Evolutionary conservation across 2,113 vertebrate species (phyloP).

Genomic region (Columbina picui): DNA sequence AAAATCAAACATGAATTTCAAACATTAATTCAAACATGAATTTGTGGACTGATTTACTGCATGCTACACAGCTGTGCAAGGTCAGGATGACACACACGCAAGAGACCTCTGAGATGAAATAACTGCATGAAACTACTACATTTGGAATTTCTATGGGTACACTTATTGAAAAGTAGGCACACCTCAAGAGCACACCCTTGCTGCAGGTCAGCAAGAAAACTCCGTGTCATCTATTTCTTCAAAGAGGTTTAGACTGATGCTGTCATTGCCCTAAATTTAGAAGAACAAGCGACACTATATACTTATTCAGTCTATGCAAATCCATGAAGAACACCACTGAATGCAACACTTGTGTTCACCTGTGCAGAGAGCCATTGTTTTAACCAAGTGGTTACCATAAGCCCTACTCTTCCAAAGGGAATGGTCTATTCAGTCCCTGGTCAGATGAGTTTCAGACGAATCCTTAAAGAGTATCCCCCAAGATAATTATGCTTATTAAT

Average conservation of each 20-base stretch:
- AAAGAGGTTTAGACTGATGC: slow-evolving; percentile 3
- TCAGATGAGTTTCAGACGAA: neutral
- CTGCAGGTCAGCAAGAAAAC: slow-evolving; percentile 38
- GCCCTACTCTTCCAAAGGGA: neutral
- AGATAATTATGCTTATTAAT: neutral
- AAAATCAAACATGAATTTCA: neutral
- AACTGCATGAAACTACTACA: neutral
- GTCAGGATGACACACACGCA: neutral
- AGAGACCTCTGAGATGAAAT: neutral
- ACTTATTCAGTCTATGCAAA: slow-evolving; percentile 24
- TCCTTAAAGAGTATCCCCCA: neutral
- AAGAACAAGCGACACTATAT: neutral
- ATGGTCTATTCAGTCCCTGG: neutral
- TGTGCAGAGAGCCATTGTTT: neutral
- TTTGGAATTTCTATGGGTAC: slow-evolving; percentile 4
- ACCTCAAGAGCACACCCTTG: slow-evolving; percentile 33
- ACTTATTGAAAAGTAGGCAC: slow-evolving; percentile 2
- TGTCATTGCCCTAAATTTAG: neutral
- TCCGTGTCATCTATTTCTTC: slow-evolving; percentile 16
- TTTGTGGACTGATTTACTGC: neutral
- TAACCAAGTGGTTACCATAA: neutral
- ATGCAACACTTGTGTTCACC: neutral
- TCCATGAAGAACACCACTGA: neutral
- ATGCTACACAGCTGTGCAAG: fast-evolving
- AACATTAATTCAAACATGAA: neutral